These are phyloP conservation scores for Caenorhabditis inopinata DNA, from an alignment of 1,140 invertebrate species.

Conservation along the genomic window DNA sequence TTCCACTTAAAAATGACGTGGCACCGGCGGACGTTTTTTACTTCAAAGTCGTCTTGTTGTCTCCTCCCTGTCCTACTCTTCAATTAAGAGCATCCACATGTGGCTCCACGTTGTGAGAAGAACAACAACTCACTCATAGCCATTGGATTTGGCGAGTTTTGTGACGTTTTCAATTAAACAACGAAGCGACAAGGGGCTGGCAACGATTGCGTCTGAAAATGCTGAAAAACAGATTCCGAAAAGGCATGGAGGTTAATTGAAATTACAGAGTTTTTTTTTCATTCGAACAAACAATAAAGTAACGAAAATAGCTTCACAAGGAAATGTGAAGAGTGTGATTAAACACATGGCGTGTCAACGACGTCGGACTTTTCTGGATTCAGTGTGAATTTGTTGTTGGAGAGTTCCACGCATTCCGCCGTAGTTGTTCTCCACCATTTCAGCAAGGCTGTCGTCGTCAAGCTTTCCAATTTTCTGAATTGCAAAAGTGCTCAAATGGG, in stretches of 20 bases:
- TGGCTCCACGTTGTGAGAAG: neutral
- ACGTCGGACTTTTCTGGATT: neutral
- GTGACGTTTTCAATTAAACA: neutral
- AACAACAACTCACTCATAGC: neutral
- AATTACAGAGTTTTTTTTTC: too few species aligned
- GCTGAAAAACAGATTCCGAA: too few species aligned
- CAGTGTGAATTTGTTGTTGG: slow-evolving; percentile 19
- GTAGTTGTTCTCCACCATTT: neutral
- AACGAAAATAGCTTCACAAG: neutral
- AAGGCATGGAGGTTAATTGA: too few species aligned
- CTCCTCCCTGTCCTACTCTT: neutral
- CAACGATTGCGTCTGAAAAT: too few species aligned
- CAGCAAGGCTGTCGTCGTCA: neutral
- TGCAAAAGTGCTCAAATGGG: too few species aligned
- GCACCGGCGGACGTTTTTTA: neutral
- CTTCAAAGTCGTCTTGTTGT: neutral
- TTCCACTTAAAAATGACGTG: neutral
- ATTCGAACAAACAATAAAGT: neutral
- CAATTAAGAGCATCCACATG: slow-evolving; percentile 20
- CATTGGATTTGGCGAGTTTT: neutral
- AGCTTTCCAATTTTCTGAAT: slow-evolving; percentile 7
- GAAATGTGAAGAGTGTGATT: neutral
- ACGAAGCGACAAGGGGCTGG: too few species aligned
- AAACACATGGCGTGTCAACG: neutral
- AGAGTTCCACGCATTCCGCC: slow-evolving; percentile 12